Evolutionary conservation across 2,888 invertebrate genomes (phyloP).

Genomic region (Invenusta paracnida): DNA sequence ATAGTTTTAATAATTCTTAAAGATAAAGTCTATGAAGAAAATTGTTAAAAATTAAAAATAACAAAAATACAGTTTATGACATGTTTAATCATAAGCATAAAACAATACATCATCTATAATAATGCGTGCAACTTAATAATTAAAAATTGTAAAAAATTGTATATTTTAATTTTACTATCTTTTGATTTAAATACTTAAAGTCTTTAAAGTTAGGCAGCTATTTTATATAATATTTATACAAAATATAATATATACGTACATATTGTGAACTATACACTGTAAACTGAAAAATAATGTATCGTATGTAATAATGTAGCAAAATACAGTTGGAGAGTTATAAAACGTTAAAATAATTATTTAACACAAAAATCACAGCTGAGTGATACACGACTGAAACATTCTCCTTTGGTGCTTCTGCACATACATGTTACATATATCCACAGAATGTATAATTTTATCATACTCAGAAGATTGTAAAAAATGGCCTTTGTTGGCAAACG

Average conservation of each 20-base stretch:
- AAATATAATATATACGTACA: too few species aligned
- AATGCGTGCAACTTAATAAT: too few species aligned
- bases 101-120: neutral
- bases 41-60: neutral
- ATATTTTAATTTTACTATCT: too few species aligned
- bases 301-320: neutral
- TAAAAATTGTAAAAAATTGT: too few species aligned
- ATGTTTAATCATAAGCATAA: neutral
- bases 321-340: neutral
- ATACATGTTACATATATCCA: too few species aligned
- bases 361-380: constrained; percentile 5
- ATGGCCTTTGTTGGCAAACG: too few species aligned
- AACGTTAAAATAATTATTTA: neutral
- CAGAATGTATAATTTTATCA: too few species aligned
- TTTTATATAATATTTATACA: too few species aligned
- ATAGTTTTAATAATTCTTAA: neutral
- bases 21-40: neutral
- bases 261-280: neutral
- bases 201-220: too few species aligned
- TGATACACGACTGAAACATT: constrained; percentile 1
- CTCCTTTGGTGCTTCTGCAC: constrained; percentile 16
- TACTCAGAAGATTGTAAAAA: too few species aligned
- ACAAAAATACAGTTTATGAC: neutral
- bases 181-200: too few species aligned
- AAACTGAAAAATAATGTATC: neutral